A percentile compares a stretch with the other conserved stretches of the same genome.
These are phyloP conservation scores for Drosophila paranaensis DNA, from an alignment of 2,888 invertebrate genomes.

Conservation along the genomic window DNA sequence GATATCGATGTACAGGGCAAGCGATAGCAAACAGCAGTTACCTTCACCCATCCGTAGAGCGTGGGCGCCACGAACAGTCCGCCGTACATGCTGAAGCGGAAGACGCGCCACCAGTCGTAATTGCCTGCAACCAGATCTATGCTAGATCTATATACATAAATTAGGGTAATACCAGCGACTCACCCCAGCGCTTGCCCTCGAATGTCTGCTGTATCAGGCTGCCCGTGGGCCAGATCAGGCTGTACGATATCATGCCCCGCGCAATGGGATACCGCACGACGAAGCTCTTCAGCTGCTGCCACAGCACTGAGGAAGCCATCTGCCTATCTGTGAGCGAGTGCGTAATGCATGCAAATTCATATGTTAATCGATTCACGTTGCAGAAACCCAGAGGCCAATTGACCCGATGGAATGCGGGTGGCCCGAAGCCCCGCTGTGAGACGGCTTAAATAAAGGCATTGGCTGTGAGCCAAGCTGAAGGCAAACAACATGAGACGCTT, in stretches of 20 bases:
- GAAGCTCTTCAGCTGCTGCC: conserved; percentile 76
- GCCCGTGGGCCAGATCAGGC: conserved; percentile 90
- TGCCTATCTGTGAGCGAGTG: background rate
- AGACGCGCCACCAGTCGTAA: conserved; percentile 89
- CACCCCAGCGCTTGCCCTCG: conserved; percentile 88
- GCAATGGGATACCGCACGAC: conserved; percentile 83
- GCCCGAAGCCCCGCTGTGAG: conserved; percentile 7
- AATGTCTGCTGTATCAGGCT: conserved; percentile 90
- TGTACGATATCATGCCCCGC: conserved; percentile 89
- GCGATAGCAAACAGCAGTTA: conserved; percentile 77
- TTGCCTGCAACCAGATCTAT: conserved; percentile 81
- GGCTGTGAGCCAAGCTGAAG: background rate
- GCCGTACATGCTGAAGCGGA: conserved; percentile 92
- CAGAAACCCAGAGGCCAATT: conserved; percentile 44
- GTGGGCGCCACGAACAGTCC: conserved; percentile 93
- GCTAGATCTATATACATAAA: background rate
- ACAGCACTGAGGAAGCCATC: conserved; percentile 52
- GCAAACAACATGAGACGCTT: conserved; percentile 31
- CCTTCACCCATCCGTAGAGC: conserved; percentile 91
- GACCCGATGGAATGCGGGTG: background rate
- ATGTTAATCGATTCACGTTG: conserved; percentile 32
- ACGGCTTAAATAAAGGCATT: conserved; percentile 42
- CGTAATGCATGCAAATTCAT: conserved; percentile 17
- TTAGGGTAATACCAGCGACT: conserved; percentile 67
- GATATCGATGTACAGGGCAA: background rate